phyloP scores from a whole-genome alignment of 2,113 vertebrate species.

The Heliornis fulica region DNA sequence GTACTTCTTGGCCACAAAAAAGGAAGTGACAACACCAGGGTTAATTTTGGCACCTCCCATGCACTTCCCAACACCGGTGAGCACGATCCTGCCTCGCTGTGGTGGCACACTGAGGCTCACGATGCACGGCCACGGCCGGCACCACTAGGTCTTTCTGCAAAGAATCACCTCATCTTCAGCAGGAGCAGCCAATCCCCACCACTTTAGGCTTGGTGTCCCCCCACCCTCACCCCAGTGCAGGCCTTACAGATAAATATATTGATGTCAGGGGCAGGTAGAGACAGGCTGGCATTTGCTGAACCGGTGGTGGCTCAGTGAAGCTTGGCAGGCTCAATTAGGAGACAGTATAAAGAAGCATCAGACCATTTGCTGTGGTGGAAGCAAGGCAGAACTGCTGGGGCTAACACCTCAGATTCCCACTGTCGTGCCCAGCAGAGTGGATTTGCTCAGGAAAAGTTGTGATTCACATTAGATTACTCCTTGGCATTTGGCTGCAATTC shows the following conservation, averaged over 20 bases:
- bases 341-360: neutral
- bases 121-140: neutral
- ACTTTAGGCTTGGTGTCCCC: too few species aligned
- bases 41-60: neutral
- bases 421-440: neutral
- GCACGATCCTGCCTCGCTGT: neutral
- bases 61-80: neutral
- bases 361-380: neutral
- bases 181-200: neutral
- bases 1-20: neutral
- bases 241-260: neutral
- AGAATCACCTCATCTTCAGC: neutral
- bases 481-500: neutral
- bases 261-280: neutral
- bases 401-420: neutral
- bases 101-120: fast-evolving
- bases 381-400: neutral
- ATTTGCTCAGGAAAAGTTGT: neutral
- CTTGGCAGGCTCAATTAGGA: neutral
- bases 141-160: neutral
- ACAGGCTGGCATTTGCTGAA: neutral
- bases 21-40: neutral
- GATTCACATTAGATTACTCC: neutral
- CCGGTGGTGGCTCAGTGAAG: neutral
- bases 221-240: neutral